Base-by-base conservation (phyloP, 2,888 invertebrate species). In the Amblyjoppa fuscipennis region DNA sequence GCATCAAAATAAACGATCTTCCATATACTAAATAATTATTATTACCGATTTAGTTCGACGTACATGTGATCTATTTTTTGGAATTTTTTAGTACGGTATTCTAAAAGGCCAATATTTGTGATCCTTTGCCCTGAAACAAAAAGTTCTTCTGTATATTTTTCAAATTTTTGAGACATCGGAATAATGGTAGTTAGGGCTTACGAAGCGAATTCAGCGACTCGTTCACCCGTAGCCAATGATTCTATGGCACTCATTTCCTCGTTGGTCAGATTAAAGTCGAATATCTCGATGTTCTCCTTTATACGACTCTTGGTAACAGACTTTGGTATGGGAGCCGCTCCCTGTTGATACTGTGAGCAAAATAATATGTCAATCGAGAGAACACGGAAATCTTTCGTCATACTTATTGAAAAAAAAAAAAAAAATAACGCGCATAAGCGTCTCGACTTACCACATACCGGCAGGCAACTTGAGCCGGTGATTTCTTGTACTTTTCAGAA, bases 401-500 rank as follows among this genome's bases (percentile, higher is more conserved):
- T 5, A 31, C 16, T 31, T 16, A 7, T 61, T 16, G 3, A 1
- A 34, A 5, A 34, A 34, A 34, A 31, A 41, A 41, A 45, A 45
- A 13, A 31, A 41, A 41, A 45, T 13, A 45, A 53, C 9, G 1
- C 20, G 0, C 53, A 7, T 20, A 7, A 53, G 53, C 53, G 9
- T 31, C 56, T 78, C 25, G 66, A 94, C 93, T 83, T 89, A 96
- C 95, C 92, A 95, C 95, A 92, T 96, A 96, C 94, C 96, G 95
- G 61, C 97, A 95, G 0, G 97, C 95, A 16, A 97, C 95, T 93
- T 97, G 97, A 0, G 97, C 97, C 0, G 96, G 93, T 1, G 96
- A 95, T 93, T 97, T 97, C 0, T 95, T 95, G 79, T 97, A 95
- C 83, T 96, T 96, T 11, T 95, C 92, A 6, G 96, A 97, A 73